Percentiles rank a stretch among this genome's conserved stretches.
Evolutionary conservation across 2,113 vertebrate species (phyloP).

Genomic region (Hiodon tergisus): DNA sequence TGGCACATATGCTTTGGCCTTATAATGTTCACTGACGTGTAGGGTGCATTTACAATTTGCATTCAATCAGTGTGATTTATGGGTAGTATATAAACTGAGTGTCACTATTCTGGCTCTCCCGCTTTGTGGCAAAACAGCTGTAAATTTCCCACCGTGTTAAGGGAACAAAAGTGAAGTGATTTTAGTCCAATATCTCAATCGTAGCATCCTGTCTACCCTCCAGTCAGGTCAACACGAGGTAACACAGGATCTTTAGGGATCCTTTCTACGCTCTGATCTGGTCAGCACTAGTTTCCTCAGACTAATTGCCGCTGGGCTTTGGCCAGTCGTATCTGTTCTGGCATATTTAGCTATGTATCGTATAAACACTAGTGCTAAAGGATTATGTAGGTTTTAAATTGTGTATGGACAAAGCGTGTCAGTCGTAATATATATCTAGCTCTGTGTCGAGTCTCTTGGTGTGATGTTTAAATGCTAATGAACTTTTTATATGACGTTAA

Average conservation of each 20-base stretch:
- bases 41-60: slow-evolving; percentile 59
- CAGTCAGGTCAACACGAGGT: no score
- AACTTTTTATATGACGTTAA: slow-evolving; percentile 13
- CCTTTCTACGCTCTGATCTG: neutral
- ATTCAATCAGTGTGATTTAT: slow-evolving; percentile 63
- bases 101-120: slow-evolving; percentile 46
- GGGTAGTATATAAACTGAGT: slow-evolving; percentile 50
- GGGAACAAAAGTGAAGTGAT: no score
- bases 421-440: neutral
- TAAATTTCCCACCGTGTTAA: slow-evolving; percentile 52
- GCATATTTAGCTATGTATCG: no score
- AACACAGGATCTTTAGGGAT: no score
- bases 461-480: slow-evolving; percentile 13
- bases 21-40: slow-evolving; percentile 54
- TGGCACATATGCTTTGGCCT: slow-evolving; percentile 41
- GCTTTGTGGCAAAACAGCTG: slow-evolving; percentile 49
- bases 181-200: no score
- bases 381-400: no score
- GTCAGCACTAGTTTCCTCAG: neutral
- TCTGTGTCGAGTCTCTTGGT: neutral
- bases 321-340: no score
- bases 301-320: no score
- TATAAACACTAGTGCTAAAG: no score
- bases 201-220: no score
- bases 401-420: no score